Conservation (phyloP, 1,140 invertebrate genomes). For the Sweltsa coloradensis region DNA sequence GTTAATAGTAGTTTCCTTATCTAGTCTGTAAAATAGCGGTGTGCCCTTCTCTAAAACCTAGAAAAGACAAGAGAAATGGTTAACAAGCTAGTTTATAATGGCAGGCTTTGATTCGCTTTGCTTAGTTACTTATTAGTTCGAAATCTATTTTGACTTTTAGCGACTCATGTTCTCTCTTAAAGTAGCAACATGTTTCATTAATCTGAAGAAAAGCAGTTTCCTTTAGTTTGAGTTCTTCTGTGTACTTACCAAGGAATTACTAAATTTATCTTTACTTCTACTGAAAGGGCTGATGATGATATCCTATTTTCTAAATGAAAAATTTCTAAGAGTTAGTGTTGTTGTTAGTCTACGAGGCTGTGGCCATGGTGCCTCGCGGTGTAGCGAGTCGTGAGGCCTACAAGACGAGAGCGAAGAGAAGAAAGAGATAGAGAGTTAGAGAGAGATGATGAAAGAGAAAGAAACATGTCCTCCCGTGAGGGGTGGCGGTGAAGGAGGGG, state of each 20-base stretch:
- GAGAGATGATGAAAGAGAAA: conserved; percentile 10
- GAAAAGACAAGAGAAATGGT: conserved; percentile 10
- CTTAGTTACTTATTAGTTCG: conserved; percentile 12
- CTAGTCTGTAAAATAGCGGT: conserved; percentile 11
- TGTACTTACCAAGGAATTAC: conserved; percentile 10
- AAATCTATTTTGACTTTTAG: conserved; percentile 13
- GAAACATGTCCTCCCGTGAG: not conserved
- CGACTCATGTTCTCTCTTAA: conserved; percentile 12
- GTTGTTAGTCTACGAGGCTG: not conserved
- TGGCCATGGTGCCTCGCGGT: not conserved
- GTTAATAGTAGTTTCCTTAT: conserved; percentile 11
- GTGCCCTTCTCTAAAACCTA: conserved; percentile 11
- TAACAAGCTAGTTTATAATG: conserved; percentile 13
- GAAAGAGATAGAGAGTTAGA: conserved; percentile 10
- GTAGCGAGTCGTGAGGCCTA: not conserved
- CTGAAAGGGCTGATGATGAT: conserved; percentile 8
- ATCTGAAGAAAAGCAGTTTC: conserved; percentile 11
- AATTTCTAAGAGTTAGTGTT: conserved; percentile 10
- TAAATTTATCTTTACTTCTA: conserved; percentile 12
- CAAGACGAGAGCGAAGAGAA: conserved; percentile 2
- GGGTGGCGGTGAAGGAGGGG: conserved; percentile 2
- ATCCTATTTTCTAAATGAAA: conserved; percentile 12
- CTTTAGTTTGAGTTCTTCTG: conserved; percentile 7
- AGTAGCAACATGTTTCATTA: conserved; percentile 10
- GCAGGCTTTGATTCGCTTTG: conserved; percentile 13